Evolutionary conservation across 2,113 vertebrate genomes (phyloP).

Genomic region (Anarrhichthys ocellatus): DNA sequence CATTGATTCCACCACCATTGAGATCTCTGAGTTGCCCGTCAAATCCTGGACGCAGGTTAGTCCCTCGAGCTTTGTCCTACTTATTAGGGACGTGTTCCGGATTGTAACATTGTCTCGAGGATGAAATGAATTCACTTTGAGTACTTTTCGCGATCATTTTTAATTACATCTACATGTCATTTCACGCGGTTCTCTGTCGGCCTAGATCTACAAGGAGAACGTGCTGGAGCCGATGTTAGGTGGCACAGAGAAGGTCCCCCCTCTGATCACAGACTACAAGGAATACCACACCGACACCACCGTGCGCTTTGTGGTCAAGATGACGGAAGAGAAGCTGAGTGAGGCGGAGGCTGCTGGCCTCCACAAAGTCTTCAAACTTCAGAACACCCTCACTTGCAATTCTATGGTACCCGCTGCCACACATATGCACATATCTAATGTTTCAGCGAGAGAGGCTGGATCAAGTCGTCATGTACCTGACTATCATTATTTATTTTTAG

Average conservation of each 20-base stretch:
- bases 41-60: constrained; percentile 96
- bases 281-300: constrained; percentile 98
- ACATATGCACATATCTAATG: too few species aligned
- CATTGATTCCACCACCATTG: constrained; percentile 94
- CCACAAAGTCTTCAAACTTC: constrained; percentile 98
- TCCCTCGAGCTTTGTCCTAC: not conserved
- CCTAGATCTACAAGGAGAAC: constrained; percentile 93
- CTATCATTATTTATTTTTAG: constrained; percentile 65
- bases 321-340: constrained; percentile 89
- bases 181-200: not conserved
- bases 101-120: not conserved
- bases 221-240: constrained; percentile 96
- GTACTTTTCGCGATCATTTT: not conserved
- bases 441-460: not conserved
- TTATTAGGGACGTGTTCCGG: not conserved
- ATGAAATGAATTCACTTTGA: not conserved
- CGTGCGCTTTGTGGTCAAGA: constrained; percentile 93
- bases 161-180: not conserved
- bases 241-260: constrained; percentile 92
- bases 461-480: not conserved
- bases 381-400: constrained; percentile 92
- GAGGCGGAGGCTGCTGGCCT: constrained; percentile 90
- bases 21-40: constrained; percentile 96
- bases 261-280: constrained; percentile 95
- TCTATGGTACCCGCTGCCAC: constrained; percentile 88